Conservation (phyloP, 2,113 vertebrate genomes). For the Brachyistius frenatus region DNA sequence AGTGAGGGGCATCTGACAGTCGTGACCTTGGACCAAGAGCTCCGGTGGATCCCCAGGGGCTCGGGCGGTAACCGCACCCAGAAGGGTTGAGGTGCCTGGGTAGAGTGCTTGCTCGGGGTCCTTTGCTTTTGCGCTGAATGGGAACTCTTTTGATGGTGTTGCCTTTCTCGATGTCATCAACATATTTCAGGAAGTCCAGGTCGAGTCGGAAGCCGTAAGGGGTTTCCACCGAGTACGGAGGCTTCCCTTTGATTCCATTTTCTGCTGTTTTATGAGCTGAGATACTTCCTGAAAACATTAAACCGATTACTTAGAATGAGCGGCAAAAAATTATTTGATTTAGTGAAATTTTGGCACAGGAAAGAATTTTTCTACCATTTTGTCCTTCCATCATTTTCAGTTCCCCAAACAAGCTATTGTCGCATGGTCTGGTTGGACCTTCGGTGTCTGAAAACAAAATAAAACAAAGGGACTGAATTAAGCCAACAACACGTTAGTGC, state of each 20-base stretch:
- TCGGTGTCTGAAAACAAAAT: conserved; percentile 52
- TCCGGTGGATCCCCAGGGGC: conserved; percentile 84
- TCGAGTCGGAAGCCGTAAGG: conserved; percentile 96
- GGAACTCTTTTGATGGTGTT: conserved; percentile 93
- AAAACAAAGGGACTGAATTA: neutral
- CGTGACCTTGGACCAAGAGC: conserved; percentile 81
- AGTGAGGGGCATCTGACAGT: conserved; percentile 79
- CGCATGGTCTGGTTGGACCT: conserved; percentile 52
- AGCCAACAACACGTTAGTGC: neutral
- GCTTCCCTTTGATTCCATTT: conserved; percentile 83
- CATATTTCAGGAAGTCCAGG: conserved; percentile 97
- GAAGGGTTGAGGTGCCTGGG: conserved; percentile 94
- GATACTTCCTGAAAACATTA: conserved; percentile 80
- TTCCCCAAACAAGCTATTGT: conserved; percentile 35
- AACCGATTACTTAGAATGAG: conserved; percentile 9
- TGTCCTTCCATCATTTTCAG: conserved; percentile 86
- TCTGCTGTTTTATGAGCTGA: conserved; percentile 74
- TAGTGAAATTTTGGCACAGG: neutral
- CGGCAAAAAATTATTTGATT: neutral
- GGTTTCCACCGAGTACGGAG: conserved; percentile 94
- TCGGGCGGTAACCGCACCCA: conserved; percentile 77
- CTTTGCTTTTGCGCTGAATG: conserved; percentile 91
- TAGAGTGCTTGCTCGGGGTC: conserved; percentile 89
- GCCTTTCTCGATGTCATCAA: conserved; percentile 98
- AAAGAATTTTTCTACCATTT: conserved; percentile 83